A percentile compares a stretch with the other conserved stretches of the same genome.
These are phyloP conservation scores for Caenorhabditis imperialis DNA, from an alignment of 2,888 invertebrate genomes.

Conservation along the genomic window DNA sequence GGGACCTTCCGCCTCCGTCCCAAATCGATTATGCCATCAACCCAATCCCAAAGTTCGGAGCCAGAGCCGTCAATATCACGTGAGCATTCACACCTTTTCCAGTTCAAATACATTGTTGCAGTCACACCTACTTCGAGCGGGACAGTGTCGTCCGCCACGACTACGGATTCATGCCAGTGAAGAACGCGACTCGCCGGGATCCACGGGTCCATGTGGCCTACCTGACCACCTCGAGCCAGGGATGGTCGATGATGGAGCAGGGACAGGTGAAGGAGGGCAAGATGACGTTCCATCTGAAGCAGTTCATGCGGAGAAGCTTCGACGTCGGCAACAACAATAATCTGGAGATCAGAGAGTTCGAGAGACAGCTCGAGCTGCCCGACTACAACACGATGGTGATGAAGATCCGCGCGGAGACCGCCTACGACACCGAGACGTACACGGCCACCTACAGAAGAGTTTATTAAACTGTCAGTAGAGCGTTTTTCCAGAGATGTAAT, in stretches of 20 bases:
- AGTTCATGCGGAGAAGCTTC: conserved; percentile 75
- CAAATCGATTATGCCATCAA: conserved; percentile 77
- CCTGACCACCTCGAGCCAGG: conserved; percentile 76
- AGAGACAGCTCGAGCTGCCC: conserved; percentile 74
- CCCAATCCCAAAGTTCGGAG: conserved; percentile 78
- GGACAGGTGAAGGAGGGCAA: conserved; percentile 75
- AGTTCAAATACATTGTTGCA: conserved; percentile 54
- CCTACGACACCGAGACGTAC: conserved; percentile 73
- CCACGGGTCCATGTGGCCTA: conserved; percentile 76
- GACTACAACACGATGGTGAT: conserved; percentile 74
- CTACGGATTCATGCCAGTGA: conserved; percentile 78
- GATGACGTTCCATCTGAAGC: conserved; percentile 76
- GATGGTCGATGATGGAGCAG: conserved; percentile 78
- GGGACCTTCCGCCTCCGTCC: conserved; percentile 74
- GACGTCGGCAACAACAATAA: conserved; percentile 73
- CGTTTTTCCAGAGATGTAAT: conserved; percentile 17
- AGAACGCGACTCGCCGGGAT: conserved; percentile 76
- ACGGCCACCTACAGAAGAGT: conserved; percentile 70
- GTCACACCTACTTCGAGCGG: conserved; percentile 75
- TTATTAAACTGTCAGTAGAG: conserved; percentile 28
- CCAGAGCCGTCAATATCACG: conserved; percentile 77
- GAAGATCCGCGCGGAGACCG: conserved; percentile 75
- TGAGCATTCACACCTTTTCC: conserved; percentile 36
- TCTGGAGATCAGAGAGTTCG: conserved; percentile 76
- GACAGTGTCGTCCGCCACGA: conserved; percentile 74